Evolutionary conservation across 1,140 invertebrate genomes (phyloP), one percentile per base, ranked within the genome.

Genomic region (Lordiphosa clarofinis): DNA sequence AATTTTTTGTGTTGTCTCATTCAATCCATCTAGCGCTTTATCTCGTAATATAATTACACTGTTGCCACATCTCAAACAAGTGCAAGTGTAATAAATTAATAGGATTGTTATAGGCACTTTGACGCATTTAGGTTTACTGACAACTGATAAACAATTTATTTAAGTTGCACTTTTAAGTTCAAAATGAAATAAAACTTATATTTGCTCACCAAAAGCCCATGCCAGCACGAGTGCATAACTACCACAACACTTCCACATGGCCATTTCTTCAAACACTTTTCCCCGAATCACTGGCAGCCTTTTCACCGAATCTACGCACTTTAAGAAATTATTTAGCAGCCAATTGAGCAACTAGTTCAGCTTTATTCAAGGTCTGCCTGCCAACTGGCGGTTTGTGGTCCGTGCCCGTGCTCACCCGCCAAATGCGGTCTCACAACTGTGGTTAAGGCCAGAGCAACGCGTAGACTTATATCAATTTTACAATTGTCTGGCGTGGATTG

Each of bases 391-490:
- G 40, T 42, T 74, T 63, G 43, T 10, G 33, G 15, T 39, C 12
- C 37, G 35, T 39, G 12, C 42, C 39, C 63, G 37, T 73, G 69
- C 59, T 79, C 53, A 43, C 75, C 69, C 74, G 74, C 69, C 70
- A 59, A 78, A 79, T 68, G 74, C 74, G 70, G 75, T 61, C 74
- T 57, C 75, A 65, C 74, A 79, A 78, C 74, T 78, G 74, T 59
- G 74, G 74, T 70, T 55, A 53, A 49, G 58, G 48, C 44, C 42
- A 36, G 44, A 12, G 21, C 21, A 49, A 31, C 56, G 40, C 42
- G 37, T 49, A 55, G 44, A 78, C 73, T 78, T 78, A 78, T 78
- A 78, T 79, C 64, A 73, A 15, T 63, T 73, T 56, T 35, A 13
- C 42, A 50, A 38, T 58, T 15, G 21, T 28, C 21, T 37, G 13